phyloP scores from a whole-genome alignment of 53 echinoderm and acorn worm genomes.

The Echinometra lucunter region DNA sequence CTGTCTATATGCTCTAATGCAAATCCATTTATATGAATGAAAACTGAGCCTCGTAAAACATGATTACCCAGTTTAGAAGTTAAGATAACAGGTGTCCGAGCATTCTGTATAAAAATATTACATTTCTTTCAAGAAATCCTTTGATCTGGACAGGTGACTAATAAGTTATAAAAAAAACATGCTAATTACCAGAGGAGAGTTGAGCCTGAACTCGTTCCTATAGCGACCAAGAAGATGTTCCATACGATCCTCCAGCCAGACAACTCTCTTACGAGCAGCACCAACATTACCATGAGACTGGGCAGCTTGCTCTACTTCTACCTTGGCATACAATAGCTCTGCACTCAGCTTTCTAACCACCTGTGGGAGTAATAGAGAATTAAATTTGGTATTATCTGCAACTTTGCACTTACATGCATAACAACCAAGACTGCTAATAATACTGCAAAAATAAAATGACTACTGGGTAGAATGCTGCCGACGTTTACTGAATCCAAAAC shows the following conservation, averaged over 20 bases:
- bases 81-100: too few species aligned
- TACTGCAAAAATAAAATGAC: too few species aligned
- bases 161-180: neutral
- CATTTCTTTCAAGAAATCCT: too few species aligned
- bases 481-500: too few species aligned
- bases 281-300: constrained; percentile 75
- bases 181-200: constrained; percentile 54
- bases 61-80: neutral
- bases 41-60: neutral
- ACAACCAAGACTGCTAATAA: too few species aligned
- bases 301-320: constrained; percentile 77
- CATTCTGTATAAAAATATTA: too few species aligned
- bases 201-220: constrained; percentile 69
- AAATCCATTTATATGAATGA: too few species aligned
- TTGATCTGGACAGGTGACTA: too few species aligned
- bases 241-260: constrained; percentile 95
- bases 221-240: constrained; percentile 85
- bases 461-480: too few species aligned
- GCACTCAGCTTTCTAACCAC: constrained; percentile 92
- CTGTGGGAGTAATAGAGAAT: constrained; percentile 46
- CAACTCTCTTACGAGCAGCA: constrained; percentile 84
- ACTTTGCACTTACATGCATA: too few species aligned
- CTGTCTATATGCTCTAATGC: too few species aligned
- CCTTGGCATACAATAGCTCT: constrained; percentile 91
- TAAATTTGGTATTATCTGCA: too few species aligned